Conservation (phyloP, 2,113 vertebrate species). For the Orthonyx spaldingii region DNA sequence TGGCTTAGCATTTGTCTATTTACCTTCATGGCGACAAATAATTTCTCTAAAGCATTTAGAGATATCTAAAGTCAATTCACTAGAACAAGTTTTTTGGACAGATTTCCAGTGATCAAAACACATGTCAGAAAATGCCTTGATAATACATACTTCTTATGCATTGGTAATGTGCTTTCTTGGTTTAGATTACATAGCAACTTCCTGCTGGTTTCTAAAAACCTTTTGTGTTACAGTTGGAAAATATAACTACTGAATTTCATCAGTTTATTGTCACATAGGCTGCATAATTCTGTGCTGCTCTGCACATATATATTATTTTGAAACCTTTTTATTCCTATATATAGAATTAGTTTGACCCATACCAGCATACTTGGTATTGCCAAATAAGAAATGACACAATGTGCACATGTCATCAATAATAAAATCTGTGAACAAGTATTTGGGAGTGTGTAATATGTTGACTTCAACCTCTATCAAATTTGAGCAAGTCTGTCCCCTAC, state of each 20-base stretch:
- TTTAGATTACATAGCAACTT: background rate
- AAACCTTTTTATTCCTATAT: background rate
- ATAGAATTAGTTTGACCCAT: conserved; percentile 16
- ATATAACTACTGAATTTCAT: background rate
- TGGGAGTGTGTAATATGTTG: conserved; percentile 24
- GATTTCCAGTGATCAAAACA: background rate
- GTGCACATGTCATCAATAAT: conserved; percentile 37
- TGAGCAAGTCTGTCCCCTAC: conserved; percentile 32
- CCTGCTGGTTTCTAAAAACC: background rate
- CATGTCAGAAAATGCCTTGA: background rate
- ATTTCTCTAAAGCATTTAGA: background rate
- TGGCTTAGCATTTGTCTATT: background rate
- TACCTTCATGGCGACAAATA: background rate
- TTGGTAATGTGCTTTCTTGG: background rate
- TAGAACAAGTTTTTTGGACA: background rate
- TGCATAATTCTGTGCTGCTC: background rate
- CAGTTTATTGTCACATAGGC: background rate
- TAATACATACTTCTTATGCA: background rate
- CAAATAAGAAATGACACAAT: background rate
- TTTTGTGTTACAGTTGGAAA: background rate
- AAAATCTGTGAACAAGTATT: conserved; percentile 42
- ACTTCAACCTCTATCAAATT: conserved; percentile 28
- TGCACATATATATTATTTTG: conserved; percentile 24
- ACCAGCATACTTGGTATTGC: background rate
- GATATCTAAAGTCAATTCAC: background rate